Base-by-base conservation (phyloP, 2,113 vertebrate genomes). In the Crotophaga sulcirostris region DNA sequence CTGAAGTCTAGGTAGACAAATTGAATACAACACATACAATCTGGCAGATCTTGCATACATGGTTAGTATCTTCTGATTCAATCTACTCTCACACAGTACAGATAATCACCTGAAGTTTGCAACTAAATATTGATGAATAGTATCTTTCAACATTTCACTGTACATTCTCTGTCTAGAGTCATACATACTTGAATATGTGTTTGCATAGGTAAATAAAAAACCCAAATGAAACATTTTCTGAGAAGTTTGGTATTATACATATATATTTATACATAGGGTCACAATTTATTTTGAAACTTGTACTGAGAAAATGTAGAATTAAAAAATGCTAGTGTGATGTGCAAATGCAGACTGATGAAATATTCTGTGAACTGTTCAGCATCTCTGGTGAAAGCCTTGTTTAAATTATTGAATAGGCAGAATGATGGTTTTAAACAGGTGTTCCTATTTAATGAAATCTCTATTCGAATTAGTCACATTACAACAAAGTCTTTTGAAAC, bases 81-180 rank as follows among this genome's bases (percentile, higher is more conserved):
- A 13, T 44, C 24, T 80, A 12, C 28, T 91, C 4, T 76, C 18
- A 38, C 11, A 45, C 10, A 42, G 45, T 19, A 34, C 24, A 87
- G n/a, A 34, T n/a, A 54, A 72, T 83, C 3, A 42, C 9, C n/a
- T 42, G 13, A 36, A 1, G 2, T 75, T 83, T 76, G n/a, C 59
- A 34, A 18, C 31, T 68, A 51, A 93, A 58, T 21, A 56, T 21
- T 0, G 1, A 68, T 1, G 0, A 55, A 16, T 15, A 47, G 2
- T 52, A 15, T 33, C 69, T 81, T 67, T 23, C 34, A 79, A 4
- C 1, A 4, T 40, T 72, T 90, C 86, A 6, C 45, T 73, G 8
- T 40, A 40, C 4, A 0, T 64, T 7, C 3, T 64, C 7, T 64
- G 7, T 63, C 31, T 76, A 52, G 44, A 47, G 5, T 38, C n/a